phyloP scores from a whole-genome alignment of 2,113 vertebrate species.

The Vanacampus margaritifer region DNA sequence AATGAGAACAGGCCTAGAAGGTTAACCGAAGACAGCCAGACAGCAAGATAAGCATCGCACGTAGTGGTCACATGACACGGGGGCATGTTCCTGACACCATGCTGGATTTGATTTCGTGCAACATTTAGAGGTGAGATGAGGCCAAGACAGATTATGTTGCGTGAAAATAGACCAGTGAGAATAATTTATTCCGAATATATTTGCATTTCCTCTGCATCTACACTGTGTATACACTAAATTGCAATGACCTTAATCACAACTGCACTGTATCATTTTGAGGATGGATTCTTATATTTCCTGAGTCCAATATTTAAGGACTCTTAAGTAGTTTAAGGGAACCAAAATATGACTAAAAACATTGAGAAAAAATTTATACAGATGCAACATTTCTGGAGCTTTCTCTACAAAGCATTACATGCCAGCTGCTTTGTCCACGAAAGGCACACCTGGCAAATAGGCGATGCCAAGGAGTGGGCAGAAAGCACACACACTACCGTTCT shows the following conservation, averaged over 20 bases:
- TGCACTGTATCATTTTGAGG: neutral
- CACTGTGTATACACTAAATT: neutral
- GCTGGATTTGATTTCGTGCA: constrained; percentile 51
- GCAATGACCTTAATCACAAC: neutral
- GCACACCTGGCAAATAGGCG: constrained; percentile 51
- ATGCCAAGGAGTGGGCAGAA: constrained; percentile 24
- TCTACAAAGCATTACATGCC: constrained; percentile 28
- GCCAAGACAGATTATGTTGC: neutral
- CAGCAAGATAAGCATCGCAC: constrained; percentile 57
- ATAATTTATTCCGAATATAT: neutral
- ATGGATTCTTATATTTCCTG: neutral
- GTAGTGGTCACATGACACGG: constrained; percentile 47
- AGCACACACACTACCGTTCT: constrained; percentile 24
- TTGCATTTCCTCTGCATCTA: neutral
- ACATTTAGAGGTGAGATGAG: constrained; percentile 22
- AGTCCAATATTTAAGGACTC: neutral
- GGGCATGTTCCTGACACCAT: constrained; percentile 49
- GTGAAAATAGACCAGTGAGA: neutral
- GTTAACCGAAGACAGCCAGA: constrained; percentile 62
- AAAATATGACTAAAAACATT: neutral
- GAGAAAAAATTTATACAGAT: neutral
- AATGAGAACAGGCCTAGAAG: constrained; percentile 43
- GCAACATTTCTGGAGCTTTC: constrained; percentile 20
- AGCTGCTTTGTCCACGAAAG: constrained; percentile 30
- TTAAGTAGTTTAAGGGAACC: neutral